Percentiles rank a stretch among this genome's conserved stretches.
These are phyloP conservation scores for Xiphorhynchus erythropygius DNA, from an alignment of 2,797 vertebrate species.

Conservation along the genomic window DNA sequence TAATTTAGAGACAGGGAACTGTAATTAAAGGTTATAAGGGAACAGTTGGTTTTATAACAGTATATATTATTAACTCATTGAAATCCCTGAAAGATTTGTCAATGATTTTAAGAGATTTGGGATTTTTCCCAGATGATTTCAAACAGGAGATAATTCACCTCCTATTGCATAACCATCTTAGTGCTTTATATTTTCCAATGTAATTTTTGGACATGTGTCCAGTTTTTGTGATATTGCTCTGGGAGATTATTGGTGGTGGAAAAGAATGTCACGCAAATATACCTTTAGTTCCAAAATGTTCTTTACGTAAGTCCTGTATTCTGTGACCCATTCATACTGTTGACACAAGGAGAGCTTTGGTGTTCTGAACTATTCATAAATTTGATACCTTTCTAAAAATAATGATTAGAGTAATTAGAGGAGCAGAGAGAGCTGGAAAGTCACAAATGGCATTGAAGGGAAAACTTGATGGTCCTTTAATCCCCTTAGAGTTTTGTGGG, in stretches of 20 bases:
- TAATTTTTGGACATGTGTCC: background rate
- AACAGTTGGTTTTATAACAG: background rate
- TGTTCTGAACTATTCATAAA: background rate
- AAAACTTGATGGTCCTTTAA: background rate
- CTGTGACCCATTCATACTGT: background rate
- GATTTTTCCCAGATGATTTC: background rate
- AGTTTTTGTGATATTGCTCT: background rate
- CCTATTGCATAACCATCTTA: background rate
- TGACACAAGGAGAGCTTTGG: background rate
- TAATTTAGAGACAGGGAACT: background rate
- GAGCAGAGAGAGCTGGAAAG: background rate
- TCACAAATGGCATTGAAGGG: background rate
- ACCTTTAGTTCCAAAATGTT: background rate
- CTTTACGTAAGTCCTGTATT: background rate
- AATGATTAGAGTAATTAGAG: background rate
- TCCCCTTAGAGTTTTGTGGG: no score
- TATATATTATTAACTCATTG: background rate
- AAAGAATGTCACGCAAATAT: background rate
- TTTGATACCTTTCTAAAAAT: background rate
- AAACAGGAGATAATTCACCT: background rate
- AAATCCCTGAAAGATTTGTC: background rate
- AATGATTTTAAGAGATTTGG: background rate
- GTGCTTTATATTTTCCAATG: background rate
- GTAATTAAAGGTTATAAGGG: background rate
- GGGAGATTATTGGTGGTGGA: background rate